Conservation (phyloP, 2,888 invertebrate species). For the Anthoptus insignis region DNA sequence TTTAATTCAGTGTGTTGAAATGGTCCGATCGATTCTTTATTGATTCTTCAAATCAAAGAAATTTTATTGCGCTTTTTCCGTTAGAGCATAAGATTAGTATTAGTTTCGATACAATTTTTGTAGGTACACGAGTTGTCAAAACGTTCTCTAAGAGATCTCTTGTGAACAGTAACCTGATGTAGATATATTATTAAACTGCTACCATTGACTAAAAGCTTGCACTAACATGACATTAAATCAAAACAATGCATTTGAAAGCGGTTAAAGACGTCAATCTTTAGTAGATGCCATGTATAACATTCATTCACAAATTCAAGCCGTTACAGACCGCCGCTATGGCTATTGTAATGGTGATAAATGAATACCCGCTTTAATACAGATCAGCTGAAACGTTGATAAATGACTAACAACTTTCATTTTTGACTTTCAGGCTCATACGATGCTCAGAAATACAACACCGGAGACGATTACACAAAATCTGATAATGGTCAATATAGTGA, state of each 20-base stretch:
- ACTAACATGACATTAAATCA: background rate
- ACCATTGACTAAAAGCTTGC: too few species aligned
- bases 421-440: constrained; percentile 83
- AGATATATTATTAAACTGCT: too few species aligned
- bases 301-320: constrained; percentile 26
- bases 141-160: too few species aligned
- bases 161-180: too few species aligned
- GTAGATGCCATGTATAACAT: constrained; percentile 34
- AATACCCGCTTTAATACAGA: constrained; percentile 63
- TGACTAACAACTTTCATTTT: constrained; percentile 79
- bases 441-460: constrained; percentile 76
- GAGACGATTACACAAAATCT: constrained; percentile 68
- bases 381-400: constrained; percentile 70
- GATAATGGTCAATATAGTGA: constrained; percentile 61
- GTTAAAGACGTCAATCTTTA: constrained; percentile 14
- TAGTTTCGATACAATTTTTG: too few species aligned
- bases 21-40: too few species aligned
- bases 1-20: too few species aligned
- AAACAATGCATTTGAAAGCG: constrained; percentile 20
- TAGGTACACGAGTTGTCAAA: too few species aligned
- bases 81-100: too few species aligned
- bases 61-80: too few species aligned
- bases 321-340: constrained; percentile 51
- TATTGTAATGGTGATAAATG: constrained; percentile 74
- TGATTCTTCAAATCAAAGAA: too few species aligned